Conservation (phyloP, 1,140 invertebrate genomes). For the Drosophila carrolli region DNA sequence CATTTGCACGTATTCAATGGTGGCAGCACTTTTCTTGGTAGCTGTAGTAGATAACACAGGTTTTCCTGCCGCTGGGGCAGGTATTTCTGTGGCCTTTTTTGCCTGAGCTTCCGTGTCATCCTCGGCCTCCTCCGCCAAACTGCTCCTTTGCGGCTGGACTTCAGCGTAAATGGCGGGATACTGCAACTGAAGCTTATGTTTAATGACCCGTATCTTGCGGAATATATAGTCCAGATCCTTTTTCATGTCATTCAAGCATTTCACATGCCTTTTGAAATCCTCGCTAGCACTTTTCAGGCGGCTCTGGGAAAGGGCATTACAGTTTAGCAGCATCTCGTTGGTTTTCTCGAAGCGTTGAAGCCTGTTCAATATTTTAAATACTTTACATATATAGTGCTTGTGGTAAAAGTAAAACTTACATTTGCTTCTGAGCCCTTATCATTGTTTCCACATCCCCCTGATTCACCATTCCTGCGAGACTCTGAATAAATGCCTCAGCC, state of each 20-base stretch:
- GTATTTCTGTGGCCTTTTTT: constrained; percentile 1
- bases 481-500: constrained; percentile 95
- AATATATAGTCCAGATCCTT: constrained; percentile 89
- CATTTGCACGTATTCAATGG: constrained; percentile 84
- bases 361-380: constrained; percentile 86
- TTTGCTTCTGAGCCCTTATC: constrained; percentile 96
- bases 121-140: constrained; percentile 87
- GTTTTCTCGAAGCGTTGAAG: constrained; percentile 98
- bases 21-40: constrained; percentile 56
- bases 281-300: constrained; percentile 91
- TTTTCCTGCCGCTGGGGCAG: background rate
- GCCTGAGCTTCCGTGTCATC: constrained; percentile 85
- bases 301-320: constrained; percentile 93
- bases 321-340: constrained; percentile 98
- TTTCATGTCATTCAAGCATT: constrained; percentile 90
- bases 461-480: constrained; percentile 94
- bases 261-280: constrained; percentile 96
- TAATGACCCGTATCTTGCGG: constrained; percentile 90
- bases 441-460: constrained; percentile 96
- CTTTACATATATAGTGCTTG: background rate
- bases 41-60: background rate
- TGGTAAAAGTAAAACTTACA: constrained; percentile 87
- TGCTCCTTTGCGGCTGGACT: constrained; percentile 85
- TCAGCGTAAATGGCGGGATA: constrained; percentile 94
- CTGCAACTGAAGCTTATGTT: constrained; percentile 92